Conservation (phyloP, 2,797 vertebrate genomes). For the Microctenopoma stevenorrisi region DNA sequence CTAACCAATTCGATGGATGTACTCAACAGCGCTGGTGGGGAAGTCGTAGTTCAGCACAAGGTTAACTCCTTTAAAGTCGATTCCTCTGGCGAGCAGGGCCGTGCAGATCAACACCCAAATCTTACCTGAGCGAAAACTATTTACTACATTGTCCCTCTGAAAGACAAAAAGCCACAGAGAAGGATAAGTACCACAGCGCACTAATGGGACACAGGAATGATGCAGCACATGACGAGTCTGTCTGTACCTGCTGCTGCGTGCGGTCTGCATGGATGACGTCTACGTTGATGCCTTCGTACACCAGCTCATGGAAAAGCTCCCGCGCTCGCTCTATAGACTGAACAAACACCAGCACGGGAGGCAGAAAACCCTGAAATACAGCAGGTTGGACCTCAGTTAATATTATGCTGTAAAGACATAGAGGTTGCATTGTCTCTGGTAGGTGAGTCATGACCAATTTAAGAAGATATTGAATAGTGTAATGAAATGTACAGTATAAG, state of each 20-base stretch:
- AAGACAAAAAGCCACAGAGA: background rate
- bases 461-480: too few species aligned
- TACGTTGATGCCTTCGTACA: constrained; percentile 97
- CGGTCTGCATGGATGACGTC: constrained; percentile 96
- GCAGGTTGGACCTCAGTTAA: background rate
- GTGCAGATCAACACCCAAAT: constrained; percentile 99
- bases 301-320: constrained; percentile 95
- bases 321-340: constrained; percentile 95
- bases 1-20: constrained; percentile 96
- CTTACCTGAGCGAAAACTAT: constrained; percentile 93
- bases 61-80: constrained; percentile 98
- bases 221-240: too few species aligned
- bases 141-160: constrained; percentile 93
- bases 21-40: constrained; percentile 95
- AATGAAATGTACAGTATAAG: background rate
- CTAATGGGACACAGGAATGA: background rate
- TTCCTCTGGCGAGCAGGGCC: constrained; percentile 93
- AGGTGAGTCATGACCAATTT: too few species aligned
- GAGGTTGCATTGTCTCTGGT: too few species aligned
- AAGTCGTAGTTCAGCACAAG: constrained; percentile 97
- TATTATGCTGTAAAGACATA: background rate
- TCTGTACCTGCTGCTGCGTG: constrained; percentile 93
- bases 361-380: constrained; percentile 88
- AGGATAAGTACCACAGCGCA: background rate
- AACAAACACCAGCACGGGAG: constrained; percentile 96